phyloP scores from a whole-genome alignment of 2,797 vertebrate species.

The Steatocranus sp. region DNA sequence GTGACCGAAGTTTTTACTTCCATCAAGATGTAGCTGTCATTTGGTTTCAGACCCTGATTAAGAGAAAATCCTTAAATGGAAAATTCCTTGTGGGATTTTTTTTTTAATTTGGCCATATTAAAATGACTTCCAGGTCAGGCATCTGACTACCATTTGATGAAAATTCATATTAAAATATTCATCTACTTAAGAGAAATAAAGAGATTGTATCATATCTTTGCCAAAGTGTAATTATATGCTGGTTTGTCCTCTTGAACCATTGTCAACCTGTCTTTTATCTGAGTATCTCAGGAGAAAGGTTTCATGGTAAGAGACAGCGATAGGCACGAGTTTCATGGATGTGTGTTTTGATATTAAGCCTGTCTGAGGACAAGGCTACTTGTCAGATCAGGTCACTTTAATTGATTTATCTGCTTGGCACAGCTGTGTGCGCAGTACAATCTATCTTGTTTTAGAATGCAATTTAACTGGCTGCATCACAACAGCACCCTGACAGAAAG shows the following conservation, averaged over 20 bases:
- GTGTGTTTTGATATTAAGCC: conserved; percentile 52
- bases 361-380: conserved; percentile 58
- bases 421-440: conserved; percentile 57
- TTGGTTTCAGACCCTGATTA: not conserved
- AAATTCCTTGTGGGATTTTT: not conserved
- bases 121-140: not conserved
- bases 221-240: conserved; percentile 7
- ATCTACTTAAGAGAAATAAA: not conserved
- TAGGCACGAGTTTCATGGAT: conserved; percentile 23
- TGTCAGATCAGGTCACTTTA: conserved; percentile 76
- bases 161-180: conserved; percentile 14
- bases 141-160: not conserved
- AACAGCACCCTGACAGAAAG: conserved; percentile 62
- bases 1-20: not conserved
- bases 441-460: conserved; percentile 80
- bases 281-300: conserved; percentile 1
- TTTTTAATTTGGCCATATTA: not conserved
- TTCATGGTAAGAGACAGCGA: conserved; percentile 14
- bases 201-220: conserved; percentile 3
- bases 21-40: not conserved
- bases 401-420: conserved; percentile 77
- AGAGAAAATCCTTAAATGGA: not conserved
- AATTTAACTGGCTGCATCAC: conserved; percentile 73
- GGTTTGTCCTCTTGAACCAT: conserved; percentile 10
- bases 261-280: conserved; percentile 26